Evolutionary conservation across 1,140 invertebrate genomes (phyloP).

Genomic region (Drosophila bipectinata): DNA sequence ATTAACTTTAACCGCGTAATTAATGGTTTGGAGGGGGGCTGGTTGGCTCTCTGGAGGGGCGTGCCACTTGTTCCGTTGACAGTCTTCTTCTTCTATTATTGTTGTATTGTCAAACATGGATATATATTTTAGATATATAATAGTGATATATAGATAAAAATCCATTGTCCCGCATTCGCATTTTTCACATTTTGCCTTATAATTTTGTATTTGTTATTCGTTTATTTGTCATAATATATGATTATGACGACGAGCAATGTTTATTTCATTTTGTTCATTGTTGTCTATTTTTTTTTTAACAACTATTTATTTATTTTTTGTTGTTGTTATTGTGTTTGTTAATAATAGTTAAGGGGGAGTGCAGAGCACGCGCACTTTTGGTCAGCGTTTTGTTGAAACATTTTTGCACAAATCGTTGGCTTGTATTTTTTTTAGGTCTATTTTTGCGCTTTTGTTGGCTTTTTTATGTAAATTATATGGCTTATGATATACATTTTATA

Average conservation of each 20-base stretch:
- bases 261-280: constrained; percentile 52
- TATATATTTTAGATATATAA: constrained; percentile 18
- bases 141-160: not conserved
- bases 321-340: constrained; percentile 6
- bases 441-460: constrained; percentile 25
- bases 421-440: constrained; percentile 15
- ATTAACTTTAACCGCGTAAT: constrained; percentile 71
- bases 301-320: constrained; percentile 20
- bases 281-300: constrained; percentile 21
- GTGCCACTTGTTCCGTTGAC: constrained; percentile 64
- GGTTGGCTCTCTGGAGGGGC: constrained; percentile 19
- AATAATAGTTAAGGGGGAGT: constrained; percentile 34
- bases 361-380: constrained; percentile 40
- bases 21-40: constrained; percentile 33
- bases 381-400: constrained; percentile 65
- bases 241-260: constrained; percentile 36
- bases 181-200: constrained; percentile 48
- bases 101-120: constrained; percentile 8
- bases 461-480: constrained; percentile 34
- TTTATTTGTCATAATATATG: constrained; percentile 64
- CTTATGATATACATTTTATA: constrained; percentile 8
- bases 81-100: constrained; percentile 38
- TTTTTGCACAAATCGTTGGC: constrained; percentile 62
- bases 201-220: constrained; percentile 32
- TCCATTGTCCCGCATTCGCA: constrained; percentile 53